Evolutionary conservation across 2,113 vertebrate species (phyloP).

Genomic region (Lanius collurio): DNA sequence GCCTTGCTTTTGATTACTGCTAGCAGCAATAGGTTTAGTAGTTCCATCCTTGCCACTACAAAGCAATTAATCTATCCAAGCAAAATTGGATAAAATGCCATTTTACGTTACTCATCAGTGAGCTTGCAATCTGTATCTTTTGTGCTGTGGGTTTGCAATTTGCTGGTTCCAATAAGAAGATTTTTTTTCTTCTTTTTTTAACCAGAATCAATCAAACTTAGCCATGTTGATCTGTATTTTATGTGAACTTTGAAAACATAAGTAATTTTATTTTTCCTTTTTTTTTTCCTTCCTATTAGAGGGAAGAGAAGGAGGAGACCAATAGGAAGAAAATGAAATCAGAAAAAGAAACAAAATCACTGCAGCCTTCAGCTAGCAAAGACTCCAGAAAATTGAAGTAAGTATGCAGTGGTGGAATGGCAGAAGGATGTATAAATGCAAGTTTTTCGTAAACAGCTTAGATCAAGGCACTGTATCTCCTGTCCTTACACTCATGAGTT

Average conservation of each 20-base stretch:
- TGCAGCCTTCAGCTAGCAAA: slow-evolving; percentile 35
- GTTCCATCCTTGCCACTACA: neutral
- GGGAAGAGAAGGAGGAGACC: slow-evolving; percentile 53
- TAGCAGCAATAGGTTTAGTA: neutral
- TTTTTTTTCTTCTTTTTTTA: neutral
- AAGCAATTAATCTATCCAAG: neutral
- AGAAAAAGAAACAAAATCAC: slow-evolving; percentile 65
- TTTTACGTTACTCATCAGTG: neutral
- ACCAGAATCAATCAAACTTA: neutral
- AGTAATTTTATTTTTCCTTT: neutral
- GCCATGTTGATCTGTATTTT: neutral
- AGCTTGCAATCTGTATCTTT: neutral
- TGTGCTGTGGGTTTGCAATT: neutral
- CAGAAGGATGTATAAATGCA: neutral
- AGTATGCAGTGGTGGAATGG: slow-evolving; percentile 39
- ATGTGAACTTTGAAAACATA: neutral
- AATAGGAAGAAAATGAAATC: slow-evolving; percentile 77
- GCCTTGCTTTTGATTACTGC: neutral
- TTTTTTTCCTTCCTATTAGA: slow-evolving; percentile 18
- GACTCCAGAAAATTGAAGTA: slow-evolving; percentile 73
- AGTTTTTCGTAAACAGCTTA: neutral
- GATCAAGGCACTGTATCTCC: neutral
- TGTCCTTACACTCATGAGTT: neutral
- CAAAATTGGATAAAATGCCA: neutral
- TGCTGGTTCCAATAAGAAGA: neutral